Conservation (phyloP, 2,113 vertebrate genomes). For the Rattus rattus region DNA sequence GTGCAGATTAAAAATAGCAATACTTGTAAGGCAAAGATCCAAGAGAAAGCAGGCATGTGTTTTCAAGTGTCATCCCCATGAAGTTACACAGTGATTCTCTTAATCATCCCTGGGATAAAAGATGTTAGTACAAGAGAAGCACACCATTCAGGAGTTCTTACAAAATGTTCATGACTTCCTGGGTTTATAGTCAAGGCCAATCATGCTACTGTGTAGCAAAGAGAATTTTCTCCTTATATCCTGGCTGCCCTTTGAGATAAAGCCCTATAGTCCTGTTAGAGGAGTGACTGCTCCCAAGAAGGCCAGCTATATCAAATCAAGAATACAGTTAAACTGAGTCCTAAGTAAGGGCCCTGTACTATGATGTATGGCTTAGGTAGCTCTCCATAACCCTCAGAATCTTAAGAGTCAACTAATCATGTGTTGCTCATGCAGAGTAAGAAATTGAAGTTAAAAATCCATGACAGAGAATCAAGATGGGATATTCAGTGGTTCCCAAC, state of each 20-base stretch:
- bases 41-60: background rate
- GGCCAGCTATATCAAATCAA: background rate
- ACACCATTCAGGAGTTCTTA: background rate
- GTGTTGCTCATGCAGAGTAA: background rate
- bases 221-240: background rate
- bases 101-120: background rate
- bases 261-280: background rate
- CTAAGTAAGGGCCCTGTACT: background rate
- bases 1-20: background rate
- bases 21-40: background rate
- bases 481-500: background rate
- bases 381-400: background rate
- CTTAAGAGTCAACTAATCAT: background rate
- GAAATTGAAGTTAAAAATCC: background rate
- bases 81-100: background rate
- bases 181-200: background rate
- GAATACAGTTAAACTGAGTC: background rate
- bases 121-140: background rate
- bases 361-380: background rate
- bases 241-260: background rate
- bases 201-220: background rate
- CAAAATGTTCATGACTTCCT: background rate
- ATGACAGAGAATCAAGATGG: background rate
- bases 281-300: background rate
- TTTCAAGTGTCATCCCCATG: background rate